Percentiles rank a stretch among this genome's conserved stretches.
Evolutionary conservation across 2,888 invertebrate species (phyloP).

Genomic region (Linyphia triangularis): DNA sequence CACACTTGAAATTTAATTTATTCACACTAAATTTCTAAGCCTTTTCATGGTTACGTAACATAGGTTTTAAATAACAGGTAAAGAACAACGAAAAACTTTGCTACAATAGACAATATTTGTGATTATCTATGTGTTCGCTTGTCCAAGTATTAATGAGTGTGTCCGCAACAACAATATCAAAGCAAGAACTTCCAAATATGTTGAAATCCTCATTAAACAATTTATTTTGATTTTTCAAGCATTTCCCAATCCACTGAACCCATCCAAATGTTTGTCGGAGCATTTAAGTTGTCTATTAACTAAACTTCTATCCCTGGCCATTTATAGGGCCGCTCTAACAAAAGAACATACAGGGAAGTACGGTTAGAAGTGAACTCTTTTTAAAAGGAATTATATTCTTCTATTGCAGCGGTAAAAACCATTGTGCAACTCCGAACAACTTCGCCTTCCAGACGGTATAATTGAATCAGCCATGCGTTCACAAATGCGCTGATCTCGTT

Average conservation of each 20-base stretch:
- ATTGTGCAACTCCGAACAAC: slow-evolving; percentile 72
- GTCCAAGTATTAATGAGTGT: too few species aligned
- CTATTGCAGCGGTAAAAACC: slow-evolving; percentile 62
- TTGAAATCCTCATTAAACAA: slow-evolving; percentile 14
- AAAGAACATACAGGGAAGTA: slow-evolving; percentile 60
- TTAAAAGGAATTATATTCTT: slow-evolving; percentile 62
- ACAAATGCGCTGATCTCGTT: slow-evolving; percentile 67
- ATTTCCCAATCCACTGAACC: slow-evolving; percentile 56
- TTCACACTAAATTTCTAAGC: too few species aligned
- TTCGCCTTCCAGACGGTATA: slow-evolving; percentile 54
- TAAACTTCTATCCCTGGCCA: slow-evolving; percentile 44
- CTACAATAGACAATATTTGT: too few species aligned
- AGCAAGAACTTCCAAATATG: slow-evolving; percentile 25
- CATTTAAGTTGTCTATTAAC: slow-evolving; percentile 66
- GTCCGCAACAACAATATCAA: too few species aligned
- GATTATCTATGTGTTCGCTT: too few species aligned
- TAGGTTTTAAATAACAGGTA: too few species aligned
- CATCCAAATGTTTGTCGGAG: slow-evolving; percentile 67
- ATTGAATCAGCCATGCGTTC: slow-evolving; percentile 73
- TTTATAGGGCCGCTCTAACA: slow-evolving; percentile 62
- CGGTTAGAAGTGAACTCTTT: slow-evolving; percentile 60
- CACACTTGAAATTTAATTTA: too few species aligned
- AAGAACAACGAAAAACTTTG: too few species aligned
- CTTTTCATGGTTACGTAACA: too few species aligned
- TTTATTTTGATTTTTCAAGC: slow-evolving; percentile 17